Percentiles rank a stretch among this genome's conserved stretches.
phyloP scores from a whole-genome alignment of 2,113 vertebrate species.

The Brachyhypopomus gauderio region DNA sequence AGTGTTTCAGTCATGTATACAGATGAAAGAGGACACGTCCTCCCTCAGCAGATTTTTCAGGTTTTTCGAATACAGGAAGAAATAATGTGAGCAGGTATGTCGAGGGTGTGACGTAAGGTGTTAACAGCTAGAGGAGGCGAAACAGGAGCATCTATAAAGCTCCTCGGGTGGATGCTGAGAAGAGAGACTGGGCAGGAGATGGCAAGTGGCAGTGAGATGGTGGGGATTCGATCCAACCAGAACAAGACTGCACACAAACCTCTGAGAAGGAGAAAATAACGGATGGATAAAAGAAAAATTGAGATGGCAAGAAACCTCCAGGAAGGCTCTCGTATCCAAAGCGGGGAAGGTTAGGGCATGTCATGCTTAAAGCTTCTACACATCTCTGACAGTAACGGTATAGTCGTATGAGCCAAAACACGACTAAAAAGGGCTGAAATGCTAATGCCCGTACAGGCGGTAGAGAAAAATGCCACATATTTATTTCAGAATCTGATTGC shows the following conservation, averaged over 20 bases:
- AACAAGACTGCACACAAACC: neutral
- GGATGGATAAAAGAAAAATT: neutral
- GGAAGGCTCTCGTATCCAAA: neutral
- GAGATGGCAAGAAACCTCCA: neutral
- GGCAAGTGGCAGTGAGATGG: neutral
- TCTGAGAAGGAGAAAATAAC: neutral
- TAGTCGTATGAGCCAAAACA: no score
- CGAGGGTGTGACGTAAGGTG: neutral
- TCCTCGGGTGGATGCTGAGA: neutral
- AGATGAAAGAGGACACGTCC: neutral
- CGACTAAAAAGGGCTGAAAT: no score
- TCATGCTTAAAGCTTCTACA: no score
- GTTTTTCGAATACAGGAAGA: no score
- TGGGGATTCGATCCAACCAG: neutral
- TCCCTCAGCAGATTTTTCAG: no score
- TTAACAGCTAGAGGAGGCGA: neutral
- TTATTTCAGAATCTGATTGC: no score
- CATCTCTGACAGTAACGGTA: no score
- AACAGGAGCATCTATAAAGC: neutral
- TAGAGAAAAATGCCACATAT: no score
- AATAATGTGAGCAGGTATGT: no score
- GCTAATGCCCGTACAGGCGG: no score
- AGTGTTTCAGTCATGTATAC: neutral
- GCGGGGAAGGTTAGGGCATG: no score
- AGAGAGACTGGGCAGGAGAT: neutral